Evolutionary conservation across 2,113 vertebrate genomes (phyloP), one percentile per base, ranked within the genome.

Genomic region (Puntigrus tetrazona): DNA sequence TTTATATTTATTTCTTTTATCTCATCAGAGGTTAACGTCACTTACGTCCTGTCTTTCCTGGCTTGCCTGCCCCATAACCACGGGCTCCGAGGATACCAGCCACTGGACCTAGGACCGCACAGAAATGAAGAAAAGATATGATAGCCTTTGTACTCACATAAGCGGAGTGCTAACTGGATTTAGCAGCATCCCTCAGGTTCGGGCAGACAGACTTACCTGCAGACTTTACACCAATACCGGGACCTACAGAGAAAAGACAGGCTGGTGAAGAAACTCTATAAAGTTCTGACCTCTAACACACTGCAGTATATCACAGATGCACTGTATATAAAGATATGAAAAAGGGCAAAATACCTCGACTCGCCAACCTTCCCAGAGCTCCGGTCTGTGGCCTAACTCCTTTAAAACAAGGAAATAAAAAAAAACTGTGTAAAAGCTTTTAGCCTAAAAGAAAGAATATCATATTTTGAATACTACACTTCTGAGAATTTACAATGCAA

Each of bases 321-420:
- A 73, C 38, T 6, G 3, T 38, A 20, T 4, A 57, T 20, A 14
- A 9, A 70, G 6, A 10, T 20, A 7, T 50, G 18, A 36, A 65
- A 52, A 13, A 45, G n/a, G 16, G 14, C 55, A 79, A 41, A 14
- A 1, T 82, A 93, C 93, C 89, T 91, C 90, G 88, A 88, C 83
- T 89, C 43, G 90, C 43, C 61, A 90, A 65, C 65, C 88, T 92
- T 22, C 92, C 92, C 83, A 91, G 89, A 9, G 90, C 78, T 4
- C 92, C 90, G 70, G 43, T 78, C 29, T 93, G 93, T 86, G 93
- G 92, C 79, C 72, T 91, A 29, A 94, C 88, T 8, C 92, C 94
- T 94, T 43, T 70, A n/a, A 69, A 47, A 79, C 45, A 83, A 61
- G 20, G 88, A 82, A 11, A 43, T 29, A 2, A 7, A 29, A 2